A percentile compares a stretch with the other conserved stretches of the same genome.
These are phyloP conservation scores for Galleria mellonella DNA, from an alignment of 1,140 invertebrate species.

Conservation along the genomic window DNA sequence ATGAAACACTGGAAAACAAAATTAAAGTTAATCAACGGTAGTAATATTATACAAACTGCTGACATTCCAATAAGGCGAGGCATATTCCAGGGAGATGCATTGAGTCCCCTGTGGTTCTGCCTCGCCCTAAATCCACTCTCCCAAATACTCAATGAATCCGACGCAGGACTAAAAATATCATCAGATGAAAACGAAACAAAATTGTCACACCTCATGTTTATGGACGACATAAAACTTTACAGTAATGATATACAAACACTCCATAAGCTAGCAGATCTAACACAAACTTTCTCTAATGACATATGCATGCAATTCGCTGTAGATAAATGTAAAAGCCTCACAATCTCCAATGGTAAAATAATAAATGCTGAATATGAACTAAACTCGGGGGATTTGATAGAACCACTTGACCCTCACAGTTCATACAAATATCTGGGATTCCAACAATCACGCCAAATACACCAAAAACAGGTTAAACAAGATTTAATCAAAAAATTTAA, in stretches of 20 bases:
- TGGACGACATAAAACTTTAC: conserved; percentile 6
- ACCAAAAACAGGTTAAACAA: conserved; percentile 9
- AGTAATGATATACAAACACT: background rate
- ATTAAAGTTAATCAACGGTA: no score
- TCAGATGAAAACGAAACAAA: background rate
- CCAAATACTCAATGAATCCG: background rate
- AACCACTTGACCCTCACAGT: conserved; percentile 5
- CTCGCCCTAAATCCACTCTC: conserved; percentile 3
- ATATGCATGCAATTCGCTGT: conserved; percentile 12
- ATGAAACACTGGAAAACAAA: no score
- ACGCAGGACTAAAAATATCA: background rate
- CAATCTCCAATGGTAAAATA: conserved; percentile 11
- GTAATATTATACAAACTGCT: no score
- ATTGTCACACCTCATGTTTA: conserved; percentile 1
- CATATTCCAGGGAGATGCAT: no score
- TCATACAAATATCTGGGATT: conserved; percentile 22
- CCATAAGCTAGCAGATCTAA: background rate
- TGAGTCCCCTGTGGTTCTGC: conserved; percentile 7
- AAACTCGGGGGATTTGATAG: conserved; percentile 2
- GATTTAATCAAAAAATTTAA: conserved; percentile 13
- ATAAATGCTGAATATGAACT: background rate
- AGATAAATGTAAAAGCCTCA: conserved; percentile 16
- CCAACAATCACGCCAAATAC: conserved; percentile 8
- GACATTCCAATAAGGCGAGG: no score
- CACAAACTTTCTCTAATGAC: background rate